Base-by-base conservation (phyloP, 2,888 invertebrate species). In the Philaethria dido region DNA sequence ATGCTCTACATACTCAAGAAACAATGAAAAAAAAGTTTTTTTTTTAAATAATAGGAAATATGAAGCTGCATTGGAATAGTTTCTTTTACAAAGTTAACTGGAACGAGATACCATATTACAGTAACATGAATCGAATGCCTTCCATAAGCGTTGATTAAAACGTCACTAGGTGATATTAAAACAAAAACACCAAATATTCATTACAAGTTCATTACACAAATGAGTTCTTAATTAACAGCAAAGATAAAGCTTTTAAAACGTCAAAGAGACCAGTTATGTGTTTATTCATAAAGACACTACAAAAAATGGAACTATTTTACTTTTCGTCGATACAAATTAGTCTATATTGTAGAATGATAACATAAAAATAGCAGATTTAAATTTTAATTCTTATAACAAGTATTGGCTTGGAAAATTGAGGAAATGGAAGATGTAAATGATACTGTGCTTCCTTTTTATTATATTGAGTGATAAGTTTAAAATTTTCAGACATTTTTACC, bases 321-420 rank as follows among this genome's bases (percentile, higher is more conserved):
- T 60, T 62, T 33, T 63, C 48, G 25, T n/a, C n/a, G n/a, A n/a
- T n/a, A n/a, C n/a, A n/a, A n/a, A n/a, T n/a, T n/a, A n/a, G 4
- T 11, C 22, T 44, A 59, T 59, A 16, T 59, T 11, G 4, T 14
- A 13, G 16, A 62, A 54, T 42, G 16, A 52, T 52, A 47, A 45
- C 59, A 48, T 47, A 55, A 62, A 48, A 66, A 60, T 48, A 22
- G 33, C 44, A 42, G 55, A 48, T n/a, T 45, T 47, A 55, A 68
- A 64, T 68, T 69, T 69, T 39, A 64, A 60, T 62, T 59, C 60
- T 69, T 72, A 69, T 54, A 70, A 63, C 63, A 67, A 55, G 18
- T 71, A 71, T 74, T 75, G 72, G 67, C 69, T 72, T 64, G 44
- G 69, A 47, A 69, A 74, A 73, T 71, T 70, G 71, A 64, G 70